Base-by-base conservation (phyloP, 2,888 invertebrate species). In the Sclerodermus sp. region DNA sequence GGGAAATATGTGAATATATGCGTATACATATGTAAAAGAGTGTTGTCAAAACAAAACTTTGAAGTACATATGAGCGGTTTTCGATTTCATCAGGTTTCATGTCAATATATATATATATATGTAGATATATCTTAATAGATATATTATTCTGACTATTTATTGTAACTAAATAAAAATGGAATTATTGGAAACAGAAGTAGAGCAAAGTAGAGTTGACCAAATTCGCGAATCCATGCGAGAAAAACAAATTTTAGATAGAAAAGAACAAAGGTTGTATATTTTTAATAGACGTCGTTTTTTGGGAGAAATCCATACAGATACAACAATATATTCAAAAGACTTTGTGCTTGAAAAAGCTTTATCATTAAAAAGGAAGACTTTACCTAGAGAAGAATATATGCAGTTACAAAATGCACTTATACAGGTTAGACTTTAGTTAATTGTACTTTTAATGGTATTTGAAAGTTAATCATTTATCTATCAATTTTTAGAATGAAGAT, bases 401-500 rank as follows among this genome's bases (percentile, higher is more conserved):
- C 55, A 64, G 36, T 57, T 77, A n/a, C 71, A 74, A 55, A 72
- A 66, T 57, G 70, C 71, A 30, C 60, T 77, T 8, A 58, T 76
- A 38, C 74, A 77, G 68, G 77, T 76, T 49, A 49, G n/a, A n/a
- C n/a, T n/a, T 34, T 36, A 8, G 2, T 13, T 31, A n/a, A 36
- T 44, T 9, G 10, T 9, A 30, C 30, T 6, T 29, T 17, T 13
- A 12, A 40, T 23, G n/a, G n/a, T n/a, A 14, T 37, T 31, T 31
- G 6, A 1, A 15, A 39, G 13, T 4, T 8, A 38, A 36, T 39
- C 10, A 23, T n/a, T 37, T 13, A 80, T 57, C 79, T 80, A 71
- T 68, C 71, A 17, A 81, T 5, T 70, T 79, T 43, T 74, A 83
- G 62, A 79, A 80, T 49, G 71, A 76, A 55, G 66, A 71, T 31